Percentiles rank a stretch among this genome's conserved stretches.
Evolutionary conservation across 2,888 invertebrate genomes (phyloP).

Genomic region (Scelioninae gen. 1): DNA sequence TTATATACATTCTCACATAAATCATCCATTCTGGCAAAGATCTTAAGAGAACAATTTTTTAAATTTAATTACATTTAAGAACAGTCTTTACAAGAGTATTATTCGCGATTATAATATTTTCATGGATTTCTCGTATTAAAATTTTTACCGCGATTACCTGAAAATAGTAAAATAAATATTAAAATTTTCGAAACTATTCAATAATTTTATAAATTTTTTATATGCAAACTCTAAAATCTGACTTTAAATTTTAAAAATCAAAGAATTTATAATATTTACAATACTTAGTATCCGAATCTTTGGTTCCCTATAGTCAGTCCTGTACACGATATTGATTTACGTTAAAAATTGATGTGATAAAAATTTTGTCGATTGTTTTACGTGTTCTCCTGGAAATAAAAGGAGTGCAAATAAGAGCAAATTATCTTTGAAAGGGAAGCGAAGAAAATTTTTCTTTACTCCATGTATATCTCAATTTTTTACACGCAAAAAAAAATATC

Average conservation of each 20-base stretch:
- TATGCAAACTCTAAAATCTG: neutral
- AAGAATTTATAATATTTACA: slow-evolving; percentile 45
- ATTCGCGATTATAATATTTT: neutral
- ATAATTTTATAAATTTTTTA: neutral
- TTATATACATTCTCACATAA: neutral
- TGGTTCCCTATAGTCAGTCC: slow-evolving; percentile 18
- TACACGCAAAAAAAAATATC: too few relatives aligned
- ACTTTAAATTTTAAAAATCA: too few relatives aligned
- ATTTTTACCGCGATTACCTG: slow-evolving; percentile 16
- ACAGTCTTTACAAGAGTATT: slow-evolving; percentile 2
- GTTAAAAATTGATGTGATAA: slow-evolving; percentile 35
- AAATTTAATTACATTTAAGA: neutral
- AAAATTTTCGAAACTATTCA: neutral
- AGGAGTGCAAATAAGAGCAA: slow-evolving; percentile 18
- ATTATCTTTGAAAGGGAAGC: too few relatives aligned
- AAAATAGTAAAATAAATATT: slow-evolving; percentile 28
- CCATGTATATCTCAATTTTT: too few relatives aligned
- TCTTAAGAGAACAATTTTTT: neutral
- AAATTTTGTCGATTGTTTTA: slow-evolving; percentile 25
- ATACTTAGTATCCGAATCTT: slow-evolving; percentile 30
- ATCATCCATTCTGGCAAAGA: slow-evolving; percentile 1
- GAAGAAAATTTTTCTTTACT: neutral
- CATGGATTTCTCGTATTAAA: neutral
- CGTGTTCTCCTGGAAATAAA: slow-evolving; percentile 39
- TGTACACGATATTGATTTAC: slow-evolving; percentile 18